Conservation (phyloP, 2,888 invertebrate genomes). For the Serrognathus titanus region DNA sequence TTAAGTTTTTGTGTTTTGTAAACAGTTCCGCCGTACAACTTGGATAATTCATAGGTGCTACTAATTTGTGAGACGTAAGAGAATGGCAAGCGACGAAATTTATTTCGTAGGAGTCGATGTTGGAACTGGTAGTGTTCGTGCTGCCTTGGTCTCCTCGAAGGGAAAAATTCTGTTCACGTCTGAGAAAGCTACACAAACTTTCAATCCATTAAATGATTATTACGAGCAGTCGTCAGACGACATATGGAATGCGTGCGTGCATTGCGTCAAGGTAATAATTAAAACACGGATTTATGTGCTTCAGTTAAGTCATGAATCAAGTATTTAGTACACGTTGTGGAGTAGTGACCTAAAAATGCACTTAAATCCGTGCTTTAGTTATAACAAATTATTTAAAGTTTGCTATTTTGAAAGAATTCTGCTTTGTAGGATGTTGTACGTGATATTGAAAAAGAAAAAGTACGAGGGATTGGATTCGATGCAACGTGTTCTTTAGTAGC, state of each 20-base stretch:
- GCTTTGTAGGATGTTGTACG: constrained; percentile 58
- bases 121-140: constrained; percentile 87
- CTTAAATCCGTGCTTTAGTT: no score
- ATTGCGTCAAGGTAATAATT: constrained; percentile 67
- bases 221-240: constrained; percentile 90
- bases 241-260: constrained; percentile 76
- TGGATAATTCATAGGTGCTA: neutral
- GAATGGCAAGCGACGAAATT: constrained; percentile 8
- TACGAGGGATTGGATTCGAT: constrained; percentile 92
- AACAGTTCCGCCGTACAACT: no score
- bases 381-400: neutral
- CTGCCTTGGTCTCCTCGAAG: constrained; percentile 68
- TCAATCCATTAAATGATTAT: constrained; percentile 71
- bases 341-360: no score
- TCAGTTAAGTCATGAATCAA: no score
- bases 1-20: neutral
- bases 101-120: constrained; percentile 89
- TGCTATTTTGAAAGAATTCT: neutral
- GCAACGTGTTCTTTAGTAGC: constrained; percentile 92
- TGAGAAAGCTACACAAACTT: constrained; percentile 67
- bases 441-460: constrained; percentile 52
- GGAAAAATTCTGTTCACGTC: constrained; percentile 67
- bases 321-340: no score
- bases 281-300: no score
- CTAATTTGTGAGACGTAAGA: neutral